A percentile compares a stretch with the other conserved stretches of the same genome.
These are phyloP conservation scores for Telenomus remus DNA, from an alignment of 1,140 invertebrate genomes.

Conservation along the genomic window DNA sequence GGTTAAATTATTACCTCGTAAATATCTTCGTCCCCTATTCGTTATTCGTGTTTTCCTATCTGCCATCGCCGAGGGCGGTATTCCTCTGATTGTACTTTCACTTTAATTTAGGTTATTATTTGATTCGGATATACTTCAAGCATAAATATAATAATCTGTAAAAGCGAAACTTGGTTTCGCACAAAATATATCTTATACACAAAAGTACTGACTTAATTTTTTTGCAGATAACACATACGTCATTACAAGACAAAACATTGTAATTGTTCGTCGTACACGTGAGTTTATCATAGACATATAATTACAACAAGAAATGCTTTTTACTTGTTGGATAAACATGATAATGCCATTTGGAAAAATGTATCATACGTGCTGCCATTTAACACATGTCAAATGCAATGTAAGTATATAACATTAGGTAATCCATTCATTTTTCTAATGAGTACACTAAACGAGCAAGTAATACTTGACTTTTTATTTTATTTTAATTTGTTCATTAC, in stretches of 20 bases:
- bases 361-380: constrained; percentile 5
- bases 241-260: not conserved
- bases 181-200: too few relatives aligned
- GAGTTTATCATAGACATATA: not conserved
- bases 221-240: not conserved
- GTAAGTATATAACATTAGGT: not conserved
- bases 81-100: constrained; percentile 44
- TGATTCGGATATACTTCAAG: constrained; percentile 1
- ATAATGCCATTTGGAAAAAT: constrained; percentile 16
- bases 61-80: constrained; percentile 47
- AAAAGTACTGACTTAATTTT: too few relatives aligned
- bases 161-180: too few relatives aligned
- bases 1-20: constrained; percentile 63
- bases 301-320: constrained; percentile 3
- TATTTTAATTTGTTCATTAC: too few relatives aligned
- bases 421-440: not conserved
- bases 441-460: too few relatives aligned
- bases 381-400: constrained; percentile 13
- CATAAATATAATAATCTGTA: too few relatives aligned
- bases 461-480: too few relatives aligned
- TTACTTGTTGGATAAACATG: constrained; percentile 1
- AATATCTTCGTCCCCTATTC: constrained; percentile 58
- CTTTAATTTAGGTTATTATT: constrained; percentile 41
- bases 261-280: not conserved
- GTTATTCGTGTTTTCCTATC: constrained; percentile 52